Evolutionary conservation across 1,140 invertebrate genomes (phyloP).

Genomic region (Aethina tumida): DNA sequence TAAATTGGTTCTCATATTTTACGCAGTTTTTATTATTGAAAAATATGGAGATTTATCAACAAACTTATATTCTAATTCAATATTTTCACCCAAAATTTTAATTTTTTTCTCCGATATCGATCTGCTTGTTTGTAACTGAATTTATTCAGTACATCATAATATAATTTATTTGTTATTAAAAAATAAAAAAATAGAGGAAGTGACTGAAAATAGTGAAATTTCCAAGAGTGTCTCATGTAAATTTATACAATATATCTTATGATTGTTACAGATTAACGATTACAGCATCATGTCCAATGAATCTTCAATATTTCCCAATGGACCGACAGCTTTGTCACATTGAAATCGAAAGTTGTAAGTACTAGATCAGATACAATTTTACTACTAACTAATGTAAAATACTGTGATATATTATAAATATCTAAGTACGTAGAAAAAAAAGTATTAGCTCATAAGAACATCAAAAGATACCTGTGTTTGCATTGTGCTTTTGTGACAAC

Average conservation of each 20-base stretch:
- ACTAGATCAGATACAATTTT: conserved; percentile 25
- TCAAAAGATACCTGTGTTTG: conserved; percentile 34
- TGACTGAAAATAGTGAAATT: neutral
- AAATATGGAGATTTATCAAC: no score
- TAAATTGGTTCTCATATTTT: no score
- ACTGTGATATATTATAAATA: conserved; percentile 11
- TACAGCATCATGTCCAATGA: conserved; percentile 95
- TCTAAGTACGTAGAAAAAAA: neutral
- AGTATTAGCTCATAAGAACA: conserved; percentile 15
- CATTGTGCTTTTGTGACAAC: conserved; percentile 29
- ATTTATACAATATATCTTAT: no score
- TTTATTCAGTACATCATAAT: no score
- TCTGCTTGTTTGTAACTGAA: no score
- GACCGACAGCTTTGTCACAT: conserved; percentile 93
- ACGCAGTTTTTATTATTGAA: no score
- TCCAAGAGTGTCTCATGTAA: neutral
- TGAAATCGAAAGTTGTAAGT: conserved; percentile 98
- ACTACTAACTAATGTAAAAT: conserved; percentile 4
- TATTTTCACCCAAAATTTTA: no score
- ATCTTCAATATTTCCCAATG: conserved; percentile 95
- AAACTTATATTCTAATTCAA: no score
- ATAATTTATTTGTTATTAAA: no score
- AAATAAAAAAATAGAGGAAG: no score
- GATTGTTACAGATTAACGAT: conserved; percentile 80
- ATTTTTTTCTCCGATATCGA: no score